A percentile compares a stretch with the other conserved stretches of the same genome.
These are phyloP conservation scores for Nyctibius grandis DNA, from an alignment of 2,797 vertebrate species.

Conservation along the genomic window DNA sequence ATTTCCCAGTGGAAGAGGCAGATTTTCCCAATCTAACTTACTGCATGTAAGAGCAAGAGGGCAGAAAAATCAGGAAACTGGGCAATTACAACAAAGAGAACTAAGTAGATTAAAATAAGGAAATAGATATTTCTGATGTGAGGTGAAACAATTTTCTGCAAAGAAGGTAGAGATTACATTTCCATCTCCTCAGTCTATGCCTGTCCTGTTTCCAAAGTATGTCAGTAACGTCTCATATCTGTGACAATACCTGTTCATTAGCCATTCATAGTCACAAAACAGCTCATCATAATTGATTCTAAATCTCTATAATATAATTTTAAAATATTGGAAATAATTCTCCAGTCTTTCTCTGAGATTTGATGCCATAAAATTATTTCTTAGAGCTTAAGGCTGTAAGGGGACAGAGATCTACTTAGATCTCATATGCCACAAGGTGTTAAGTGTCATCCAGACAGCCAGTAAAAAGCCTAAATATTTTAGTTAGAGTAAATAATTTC, in stretches of 20 bases:
- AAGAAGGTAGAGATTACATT: not conserved
- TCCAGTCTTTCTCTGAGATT: not conserved
- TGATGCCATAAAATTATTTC: not conserved
- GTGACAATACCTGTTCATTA: not conserved
- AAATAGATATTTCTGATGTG: not conserved
- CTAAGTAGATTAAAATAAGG: not conserved
- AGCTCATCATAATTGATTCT: not conserved
- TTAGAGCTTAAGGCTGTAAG: not conserved
- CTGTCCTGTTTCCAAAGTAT: not conserved
- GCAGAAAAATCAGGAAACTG: not conserved
- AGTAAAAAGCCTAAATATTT: not conserved
- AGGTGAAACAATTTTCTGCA: not conserved
- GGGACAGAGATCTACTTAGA: not conserved
- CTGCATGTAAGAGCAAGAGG: not conserved
- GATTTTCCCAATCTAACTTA: not conserved
- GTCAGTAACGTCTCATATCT: not conserved
- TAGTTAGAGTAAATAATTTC: not conserved
- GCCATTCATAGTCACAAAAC: not conserved
- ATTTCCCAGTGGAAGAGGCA: conserved; percentile 45
- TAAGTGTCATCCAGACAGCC: not conserved
- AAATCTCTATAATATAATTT: not conserved
- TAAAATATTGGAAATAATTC: not conserved
- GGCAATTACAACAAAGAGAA: not conserved
- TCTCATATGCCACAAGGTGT: not conserved
- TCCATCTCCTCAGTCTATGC: not conserved